These are phyloP conservation scores for Vidua macroura DNA, from an alignment of 2,113 vertebrate genomes.

Conservation along the genomic window DNA sequence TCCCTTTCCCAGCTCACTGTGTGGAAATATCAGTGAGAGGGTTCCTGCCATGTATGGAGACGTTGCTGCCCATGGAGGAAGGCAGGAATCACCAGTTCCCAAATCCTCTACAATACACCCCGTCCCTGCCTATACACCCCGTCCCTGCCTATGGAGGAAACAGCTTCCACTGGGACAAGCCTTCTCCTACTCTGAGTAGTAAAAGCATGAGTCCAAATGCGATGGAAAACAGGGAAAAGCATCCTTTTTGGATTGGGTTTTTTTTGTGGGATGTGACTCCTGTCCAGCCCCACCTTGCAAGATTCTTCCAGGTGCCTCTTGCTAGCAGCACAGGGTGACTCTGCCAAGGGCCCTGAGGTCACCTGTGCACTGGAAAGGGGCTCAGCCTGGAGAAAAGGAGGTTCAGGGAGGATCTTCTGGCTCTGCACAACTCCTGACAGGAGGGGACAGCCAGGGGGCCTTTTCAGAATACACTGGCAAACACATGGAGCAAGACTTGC, in stretches of 20 bases:
- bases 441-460: background rate
- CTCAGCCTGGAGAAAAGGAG: background rate
- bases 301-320: background rate
- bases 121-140: rapidly evolving
- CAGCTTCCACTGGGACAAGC: background rate
- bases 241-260: background rate
- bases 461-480: background rate
- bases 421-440: background rate
- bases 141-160: background rate
- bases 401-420: background rate
- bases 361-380: background rate
- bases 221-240: background rate
- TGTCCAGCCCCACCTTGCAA: background rate
- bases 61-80: background rate
- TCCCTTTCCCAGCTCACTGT: background rate
- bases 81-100: background rate
- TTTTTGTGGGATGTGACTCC: background rate
- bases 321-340: background rate
- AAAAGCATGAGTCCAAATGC: background rate
- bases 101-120: background rate
- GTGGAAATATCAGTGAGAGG: background rate
- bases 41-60: background rate
- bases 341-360: background rate
- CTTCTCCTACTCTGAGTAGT: background rate
- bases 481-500: rapidly evolving